phyloP scores from a whole-genome alignment of 2,888 invertebrate genomes.

The Pachycephus smyrnensis region DNA sequence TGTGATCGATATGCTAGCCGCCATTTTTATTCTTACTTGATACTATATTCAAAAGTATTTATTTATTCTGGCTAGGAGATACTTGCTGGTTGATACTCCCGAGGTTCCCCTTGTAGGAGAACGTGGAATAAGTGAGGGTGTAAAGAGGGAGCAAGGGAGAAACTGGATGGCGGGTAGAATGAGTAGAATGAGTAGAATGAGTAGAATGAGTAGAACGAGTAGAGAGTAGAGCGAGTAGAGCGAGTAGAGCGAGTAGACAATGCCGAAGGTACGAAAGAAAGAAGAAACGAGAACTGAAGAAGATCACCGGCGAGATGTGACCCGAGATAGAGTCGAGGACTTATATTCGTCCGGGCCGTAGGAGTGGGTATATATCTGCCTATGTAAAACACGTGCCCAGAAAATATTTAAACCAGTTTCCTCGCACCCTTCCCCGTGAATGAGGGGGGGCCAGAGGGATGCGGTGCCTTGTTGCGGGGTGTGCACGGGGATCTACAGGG shows the following conservation, averaged over 20 bases:
- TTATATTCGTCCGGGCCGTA: constrained; percentile 53
- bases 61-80: neutral
- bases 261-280: constrained; percentile 50
- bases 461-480: no score
- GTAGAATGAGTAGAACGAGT: neutral
- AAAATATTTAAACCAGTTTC: constrained; percentile 56
- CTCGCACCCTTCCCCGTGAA: constrained; percentile 14
- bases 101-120: neutral
- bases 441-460: neutral
- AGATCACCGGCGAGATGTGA: constrained; percentile 57
- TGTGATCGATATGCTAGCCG: neutral
- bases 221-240: neutral
- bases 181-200: no score
- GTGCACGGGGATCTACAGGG: neutral
- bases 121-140: neutral
- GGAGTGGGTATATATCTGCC: constrained; percentile 39
- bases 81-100: neutral
- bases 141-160: neutral
- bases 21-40: neutral
- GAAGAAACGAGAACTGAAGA: constrained; percentile 53
- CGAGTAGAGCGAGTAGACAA: constrained; percentile 29
- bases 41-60: neutral
- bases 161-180: neutral
- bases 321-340: constrained; percentile 53
- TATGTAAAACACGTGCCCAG: constrained; percentile 58